These are phyloP conservation scores for Torymus auratus DNA, from an alignment of 2,888 invertebrate genomes.

Conservation along the genomic window DNA sequence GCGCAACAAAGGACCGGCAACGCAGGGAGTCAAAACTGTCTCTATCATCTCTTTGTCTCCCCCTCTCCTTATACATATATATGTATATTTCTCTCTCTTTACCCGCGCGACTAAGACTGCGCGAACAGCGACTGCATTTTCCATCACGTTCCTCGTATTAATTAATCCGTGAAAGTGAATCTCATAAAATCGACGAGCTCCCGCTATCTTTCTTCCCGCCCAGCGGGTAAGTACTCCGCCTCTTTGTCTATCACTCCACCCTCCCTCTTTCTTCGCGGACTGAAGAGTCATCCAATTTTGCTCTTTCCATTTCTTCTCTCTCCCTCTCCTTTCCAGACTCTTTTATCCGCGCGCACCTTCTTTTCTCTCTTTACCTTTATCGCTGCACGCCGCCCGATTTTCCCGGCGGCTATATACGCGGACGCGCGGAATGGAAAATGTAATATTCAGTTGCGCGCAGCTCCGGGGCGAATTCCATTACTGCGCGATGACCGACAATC, in stretches of 20 bases:
- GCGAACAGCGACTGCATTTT: too few relatives aligned
- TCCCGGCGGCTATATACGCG: background rate
- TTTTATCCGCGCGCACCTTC: too few relatives aligned
- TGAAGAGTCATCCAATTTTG: slow-evolving; percentile 35
- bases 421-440: slow-evolving; percentile 27
- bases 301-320: slow-evolving; percentile 1
- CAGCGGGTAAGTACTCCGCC: background rate
- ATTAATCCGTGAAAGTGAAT: slow-evolving; percentile 50
- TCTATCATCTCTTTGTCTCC: background rate
- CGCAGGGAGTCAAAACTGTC: too few relatives aligned
- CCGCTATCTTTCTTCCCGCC: too few relatives aligned
- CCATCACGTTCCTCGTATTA: slow-evolving; percentile 12
- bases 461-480: background rate
- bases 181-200: slow-evolving; percentile 35
- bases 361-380: too few relatives aligned
- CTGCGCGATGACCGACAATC: slow-evolving; percentile 10
- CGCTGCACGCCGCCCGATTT: too few relatives aligned
- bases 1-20: too few relatives aligned
- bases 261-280: background rate
- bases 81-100: too few relatives aligned
- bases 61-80: too few relatives aligned
- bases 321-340: background rate
- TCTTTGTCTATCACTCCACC: slow-evolving; percentile 20
- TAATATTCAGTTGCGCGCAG: slow-evolving; percentile 24
- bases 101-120: too few relatives aligned